A percentile compares a stretch with the other conserved stretches of the same genome.
phyloP scores from a whole-genome alignment of 1,140 invertebrate species.

The Cherax quadricarinatus region DNA sequence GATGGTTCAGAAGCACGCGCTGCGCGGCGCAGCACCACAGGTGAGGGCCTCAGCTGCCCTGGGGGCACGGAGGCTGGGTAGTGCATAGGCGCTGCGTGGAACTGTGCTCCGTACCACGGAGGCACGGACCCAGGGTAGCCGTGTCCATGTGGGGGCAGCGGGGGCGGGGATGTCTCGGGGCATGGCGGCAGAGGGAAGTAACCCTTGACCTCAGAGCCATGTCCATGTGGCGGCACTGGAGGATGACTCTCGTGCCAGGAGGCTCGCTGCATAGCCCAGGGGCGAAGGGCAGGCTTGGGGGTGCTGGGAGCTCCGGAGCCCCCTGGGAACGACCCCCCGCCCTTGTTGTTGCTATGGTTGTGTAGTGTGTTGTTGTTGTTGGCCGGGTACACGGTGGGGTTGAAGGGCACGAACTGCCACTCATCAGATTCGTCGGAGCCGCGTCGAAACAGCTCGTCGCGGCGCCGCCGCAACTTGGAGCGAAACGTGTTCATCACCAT shows the following conservation, averaged over 20 bases:
- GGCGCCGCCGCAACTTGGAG: conserved; percentile 72
- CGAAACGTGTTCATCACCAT: conserved; percentile 74
- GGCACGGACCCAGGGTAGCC: conserved; percentile 72
- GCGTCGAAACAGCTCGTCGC: conserved; percentile 72
- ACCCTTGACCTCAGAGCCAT: conserved; percentile 52
- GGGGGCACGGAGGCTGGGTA: conserved; percentile 71
- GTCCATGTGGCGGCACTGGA: conserved; percentile 70
- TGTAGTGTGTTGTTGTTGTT: conserved; percentile 52
- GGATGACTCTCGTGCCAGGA: conserved; percentile 72
- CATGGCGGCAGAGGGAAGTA: conserved; percentile 64
- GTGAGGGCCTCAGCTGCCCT: conserved; percentile 59
- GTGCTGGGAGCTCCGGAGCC: conserved; percentile 13
- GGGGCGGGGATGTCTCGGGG: conserved; percentile 48
- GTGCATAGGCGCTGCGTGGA: conserved; percentile 33
- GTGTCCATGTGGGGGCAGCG: conserved; percentile 53
- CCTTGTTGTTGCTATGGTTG: conserved; percentile 39
- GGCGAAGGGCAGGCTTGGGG: conserved; percentile 65
- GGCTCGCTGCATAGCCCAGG: conserved; percentile 70
- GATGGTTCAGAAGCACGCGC: background rate
- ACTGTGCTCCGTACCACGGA: conserved; percentile 72
- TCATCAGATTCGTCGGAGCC: conserved; percentile 72
- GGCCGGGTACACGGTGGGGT: conserved; percentile 67
- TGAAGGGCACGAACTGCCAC: conserved; percentile 73
- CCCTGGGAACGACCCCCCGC: conserved; percentile 24
- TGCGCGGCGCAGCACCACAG: conserved; percentile 35